Evolutionary conservation across 2,113 vertebrate species (phyloP).

Genomic region (Kryptolebias marmoratus): DNA sequence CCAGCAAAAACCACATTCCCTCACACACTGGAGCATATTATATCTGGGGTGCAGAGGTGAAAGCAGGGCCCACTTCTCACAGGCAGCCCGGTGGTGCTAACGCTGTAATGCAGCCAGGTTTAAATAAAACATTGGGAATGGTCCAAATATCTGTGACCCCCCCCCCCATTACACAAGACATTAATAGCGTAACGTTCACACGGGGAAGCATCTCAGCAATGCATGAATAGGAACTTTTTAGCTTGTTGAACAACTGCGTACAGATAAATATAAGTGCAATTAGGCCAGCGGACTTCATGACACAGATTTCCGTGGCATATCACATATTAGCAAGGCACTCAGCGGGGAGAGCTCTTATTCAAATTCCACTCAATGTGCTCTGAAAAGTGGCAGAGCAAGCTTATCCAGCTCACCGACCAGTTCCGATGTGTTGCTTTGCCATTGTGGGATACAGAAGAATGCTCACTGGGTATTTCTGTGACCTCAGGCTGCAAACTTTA

Average conservation of each 20-base stretch:
- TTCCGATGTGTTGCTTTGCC: conserved; percentile 58
- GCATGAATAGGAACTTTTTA: conserved; percentile 22
- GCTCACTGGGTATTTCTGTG: conserved; percentile 67
- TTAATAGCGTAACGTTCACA: conserved; percentile 1
- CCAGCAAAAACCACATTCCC: conserved; percentile 50
- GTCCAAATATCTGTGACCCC: conserved; percentile 20
- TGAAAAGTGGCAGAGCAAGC: conserved; percentile 34
- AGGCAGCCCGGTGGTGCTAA: conserved; percentile 7
- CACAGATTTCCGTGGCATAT: not conserved
- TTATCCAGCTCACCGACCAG: conserved; percentile 49
- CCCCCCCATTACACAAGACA: conserved; percentile 7
- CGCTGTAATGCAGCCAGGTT: conserved; percentile 9
- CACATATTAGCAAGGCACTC: conserved; percentile 12
- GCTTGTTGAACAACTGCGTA: conserved; percentile 19
- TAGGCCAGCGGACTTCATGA: conserved; percentile 15
- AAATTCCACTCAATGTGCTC: conserved; percentile 15
- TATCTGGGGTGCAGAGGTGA: conserved; percentile 10
- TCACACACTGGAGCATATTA: conserved; percentile 44
- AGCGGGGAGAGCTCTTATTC: conserved; percentile 7
- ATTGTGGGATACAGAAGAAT: conserved; percentile 71
- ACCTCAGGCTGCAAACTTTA: conserved; percentile 63
- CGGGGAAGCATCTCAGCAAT: conserved; percentile 24
- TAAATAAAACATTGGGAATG: conserved; percentile 38
- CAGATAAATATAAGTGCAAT: conserved; percentile 11
- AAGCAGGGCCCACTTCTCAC: conserved; percentile 15